A percentile compares a stretch with the other conserved stretches of the same genome.
phyloP scores from a whole-genome alignment of 2,113 vertebrate species.

The Tenrec ecaudatus region DNA sequence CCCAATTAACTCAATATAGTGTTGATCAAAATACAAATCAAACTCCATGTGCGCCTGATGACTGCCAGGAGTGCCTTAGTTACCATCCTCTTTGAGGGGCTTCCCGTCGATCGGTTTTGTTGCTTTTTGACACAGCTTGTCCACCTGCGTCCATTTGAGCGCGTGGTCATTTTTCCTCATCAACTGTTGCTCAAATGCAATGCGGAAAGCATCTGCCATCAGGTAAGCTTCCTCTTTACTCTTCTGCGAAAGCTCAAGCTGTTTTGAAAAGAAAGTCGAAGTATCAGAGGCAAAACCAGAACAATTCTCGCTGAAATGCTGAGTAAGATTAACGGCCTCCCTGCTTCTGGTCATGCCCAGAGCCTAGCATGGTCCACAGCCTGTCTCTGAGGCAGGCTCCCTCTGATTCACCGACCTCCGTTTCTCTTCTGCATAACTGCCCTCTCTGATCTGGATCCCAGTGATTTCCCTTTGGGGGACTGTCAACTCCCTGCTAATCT shows the following conservation, averaged over 20 bases:
- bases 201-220: conserved; percentile 94
- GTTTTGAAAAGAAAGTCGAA: conserved; percentile 71
- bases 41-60: background rate
- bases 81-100: conserved; percentile 84
- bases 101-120: conserved; percentile 82
- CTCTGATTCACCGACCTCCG: background rate
- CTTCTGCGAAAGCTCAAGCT: conserved; percentile 90
- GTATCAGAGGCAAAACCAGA: background rate
- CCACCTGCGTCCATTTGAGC: conserved; percentile 87
- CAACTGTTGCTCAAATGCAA: conserved; percentile 95
- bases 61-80: conserved; percentile 23
- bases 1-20: background rate
- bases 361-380: background rate
- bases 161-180: conserved; percentile 91
- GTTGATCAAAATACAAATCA: background rate
- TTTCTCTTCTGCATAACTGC: background rate
- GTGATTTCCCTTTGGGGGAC: background rate
- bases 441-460: background rate
- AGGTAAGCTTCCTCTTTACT: conserved; percentile 92
- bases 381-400: background rate
- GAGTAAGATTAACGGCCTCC: background rate
- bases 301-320: background rate
- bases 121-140: conserved; percentile 82
- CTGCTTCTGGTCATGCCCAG: background rate
- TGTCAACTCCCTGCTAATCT: background rate